Conservation (phyloP, 2,113 vertebrate species). For the Camelus dromedarius region DNA sequence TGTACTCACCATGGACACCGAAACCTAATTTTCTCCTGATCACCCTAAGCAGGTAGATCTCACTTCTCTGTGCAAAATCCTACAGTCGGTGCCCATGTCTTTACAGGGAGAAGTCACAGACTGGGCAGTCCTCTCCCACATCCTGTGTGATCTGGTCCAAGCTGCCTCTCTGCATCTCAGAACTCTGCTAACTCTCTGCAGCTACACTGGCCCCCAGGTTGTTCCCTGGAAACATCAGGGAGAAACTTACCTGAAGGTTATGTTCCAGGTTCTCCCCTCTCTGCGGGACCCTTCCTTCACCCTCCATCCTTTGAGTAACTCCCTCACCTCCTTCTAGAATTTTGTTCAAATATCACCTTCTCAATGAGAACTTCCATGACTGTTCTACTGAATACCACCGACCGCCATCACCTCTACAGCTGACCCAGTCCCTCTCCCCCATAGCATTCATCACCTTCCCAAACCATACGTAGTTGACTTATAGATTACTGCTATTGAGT, state of each 20-base stretch:
- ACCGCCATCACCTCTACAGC: too few species aligned
- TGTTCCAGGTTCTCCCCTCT: too few species aligned
- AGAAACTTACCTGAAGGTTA: not conserved
- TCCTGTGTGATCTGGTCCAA: accelerated
- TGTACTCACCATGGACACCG: accelerated
- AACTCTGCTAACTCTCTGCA: not conserved
- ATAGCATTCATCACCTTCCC: not conserved
- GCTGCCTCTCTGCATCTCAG: accelerated
- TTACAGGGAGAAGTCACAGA: not conserved
- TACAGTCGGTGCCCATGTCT: accelerated
- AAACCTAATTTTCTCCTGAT: not conserved
- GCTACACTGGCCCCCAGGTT: accelerated
- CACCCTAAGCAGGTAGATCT: too few species aligned
- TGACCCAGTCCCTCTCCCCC: accelerated
- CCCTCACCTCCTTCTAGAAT: not conserved
- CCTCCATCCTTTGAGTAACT: accelerated
- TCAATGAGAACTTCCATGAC: not conserved
- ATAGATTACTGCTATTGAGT: not conserved
- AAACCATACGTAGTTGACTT: not conserved
- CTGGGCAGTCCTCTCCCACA: accelerated
- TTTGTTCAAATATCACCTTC: not conserved
- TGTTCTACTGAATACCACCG: accelerated
- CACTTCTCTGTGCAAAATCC: not conserved
- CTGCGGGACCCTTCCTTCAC: not conserved
- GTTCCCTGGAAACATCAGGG: accelerated